Base-by-base conservation (phyloP, 2,113 vertebrate genomes). In the Pitta sordida region DNA sequence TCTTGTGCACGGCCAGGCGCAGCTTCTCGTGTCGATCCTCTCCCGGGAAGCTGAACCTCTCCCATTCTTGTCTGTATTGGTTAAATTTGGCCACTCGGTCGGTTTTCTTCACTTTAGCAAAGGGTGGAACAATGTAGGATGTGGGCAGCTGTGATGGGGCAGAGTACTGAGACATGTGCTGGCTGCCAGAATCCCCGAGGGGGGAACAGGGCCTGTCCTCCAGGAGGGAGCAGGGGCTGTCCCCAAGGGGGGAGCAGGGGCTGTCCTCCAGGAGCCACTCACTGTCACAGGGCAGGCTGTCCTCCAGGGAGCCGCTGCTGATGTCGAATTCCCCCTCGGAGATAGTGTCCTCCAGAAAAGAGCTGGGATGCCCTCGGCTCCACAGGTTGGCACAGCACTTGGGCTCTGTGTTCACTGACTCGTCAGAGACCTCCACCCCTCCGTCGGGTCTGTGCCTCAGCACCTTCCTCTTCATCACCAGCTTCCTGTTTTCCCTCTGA, bases 391-490 rank as follows among this genome's bases (percentile, higher is more conserved):
- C 30, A 2, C 60, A 32, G 1, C 37, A 83, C 16, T 95, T 95
- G 1, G 64, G 37, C n/a, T 94, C 78, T 11, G 90, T 91, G 48
- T 23, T 32, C 13, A 67, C 13, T 0, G 97, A 96, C 53, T 98
- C 97, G 2, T 98, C 89, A 0, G 83, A 97, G 41, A 98, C 81
- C 62, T 97, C 86, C 1, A 98, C 96, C 29, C 89, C 88, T 32
- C 97, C 97, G 1, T 82, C 96, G 1, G 98, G 94, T 64, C 83
- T 95, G 88, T 21, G 97, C 22, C 98, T 94, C 67, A 98, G 91
- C 81, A 98, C 98, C 39, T 98, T 98, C 91, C 98, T 98, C 68
- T 98, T 98, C 97, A 98, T 97, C 9, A 92, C 67, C 73, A 93
- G 27, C 68, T 52, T 95, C 76, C 43, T 85, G 51, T 3, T 1